Percentiles rank a stretch among this genome's conserved stretches.
Evolutionary conservation across 2,113 vertebrate species (phyloP).

Genomic region (Haplochromis burtoni): DNA sequence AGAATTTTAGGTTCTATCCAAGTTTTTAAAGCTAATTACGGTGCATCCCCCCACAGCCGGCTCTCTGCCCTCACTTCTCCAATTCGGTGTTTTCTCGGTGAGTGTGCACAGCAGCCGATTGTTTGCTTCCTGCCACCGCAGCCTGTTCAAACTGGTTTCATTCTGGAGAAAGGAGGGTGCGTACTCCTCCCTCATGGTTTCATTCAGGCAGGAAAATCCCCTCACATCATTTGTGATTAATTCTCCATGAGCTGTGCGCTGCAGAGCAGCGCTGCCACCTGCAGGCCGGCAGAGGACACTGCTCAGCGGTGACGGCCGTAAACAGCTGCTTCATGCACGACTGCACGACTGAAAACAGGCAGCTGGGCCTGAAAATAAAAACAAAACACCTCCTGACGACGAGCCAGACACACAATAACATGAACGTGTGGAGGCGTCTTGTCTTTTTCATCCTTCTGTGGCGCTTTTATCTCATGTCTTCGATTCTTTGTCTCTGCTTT

Average conservation of each 20-base stretch:
- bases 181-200: neutral
- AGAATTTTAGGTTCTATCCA: neutral
- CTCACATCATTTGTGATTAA: neutral
- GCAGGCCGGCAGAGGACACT: neutral
- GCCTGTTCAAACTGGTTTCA: slow-evolving; percentile 38
- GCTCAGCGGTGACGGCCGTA: neutral
- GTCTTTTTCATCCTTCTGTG: neutral
- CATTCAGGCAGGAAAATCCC: slow-evolving; percentile 15
- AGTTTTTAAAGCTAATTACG: neutral
- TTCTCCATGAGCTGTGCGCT: neutral
- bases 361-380: neutral
- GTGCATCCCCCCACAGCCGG: fast-evolving
- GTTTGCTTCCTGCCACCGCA: neutral
- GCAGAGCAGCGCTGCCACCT: neutral
- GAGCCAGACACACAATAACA: neutral
- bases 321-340: neutral
- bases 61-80: neutral
- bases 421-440: neutral
- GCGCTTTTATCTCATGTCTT: neutral
- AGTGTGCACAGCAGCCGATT: neutral
- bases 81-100: neutral
- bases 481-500: neutral
- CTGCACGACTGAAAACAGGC: neutral
- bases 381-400: fast-evolving
- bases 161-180: neutral